phyloP scores from a whole-genome alignment of 2,113 vertebrate genomes.

The Pycnonotus jocosus region DNA sequence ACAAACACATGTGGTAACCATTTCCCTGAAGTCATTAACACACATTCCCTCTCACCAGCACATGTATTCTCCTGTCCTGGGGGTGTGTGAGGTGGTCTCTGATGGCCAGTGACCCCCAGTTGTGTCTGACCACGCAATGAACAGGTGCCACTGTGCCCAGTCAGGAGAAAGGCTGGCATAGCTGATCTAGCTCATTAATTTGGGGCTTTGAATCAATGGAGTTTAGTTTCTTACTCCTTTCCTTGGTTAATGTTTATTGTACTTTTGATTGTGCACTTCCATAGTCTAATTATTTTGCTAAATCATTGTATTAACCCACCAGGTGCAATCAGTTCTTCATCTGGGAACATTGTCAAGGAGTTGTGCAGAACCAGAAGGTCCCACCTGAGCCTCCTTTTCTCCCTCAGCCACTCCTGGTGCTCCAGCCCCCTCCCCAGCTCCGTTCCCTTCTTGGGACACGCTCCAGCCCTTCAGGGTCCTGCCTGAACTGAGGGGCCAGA shows the following conservation, averaged over 20 bases:
- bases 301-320: not conserved
- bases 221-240: not conserved
- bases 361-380: not conserved
- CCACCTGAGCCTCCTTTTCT: not conserved
- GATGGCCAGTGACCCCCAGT: not conserved
- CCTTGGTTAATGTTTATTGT: not conserved
- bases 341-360: not conserved
- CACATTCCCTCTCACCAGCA: not conserved
- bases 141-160: not conserved
- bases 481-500: not conserved
- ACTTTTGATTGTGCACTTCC: not conserved
- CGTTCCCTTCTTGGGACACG: rapidly evolving
- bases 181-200: not conserved
- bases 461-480: not conserved
- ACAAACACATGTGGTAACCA: not conserved
- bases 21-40: not conserved
- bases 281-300: not conserved
- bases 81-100: not conserved
- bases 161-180: not conserved
- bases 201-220: not conserved
- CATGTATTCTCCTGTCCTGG: rapidly evolving
- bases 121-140: not conserved
- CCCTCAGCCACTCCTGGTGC: not conserved
- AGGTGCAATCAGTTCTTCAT: not conserved
- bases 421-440: not conserved